phyloP scores from a whole-genome alignment of 2,113 vertebrate genomes.

The Junco hyemalis region DNA sequence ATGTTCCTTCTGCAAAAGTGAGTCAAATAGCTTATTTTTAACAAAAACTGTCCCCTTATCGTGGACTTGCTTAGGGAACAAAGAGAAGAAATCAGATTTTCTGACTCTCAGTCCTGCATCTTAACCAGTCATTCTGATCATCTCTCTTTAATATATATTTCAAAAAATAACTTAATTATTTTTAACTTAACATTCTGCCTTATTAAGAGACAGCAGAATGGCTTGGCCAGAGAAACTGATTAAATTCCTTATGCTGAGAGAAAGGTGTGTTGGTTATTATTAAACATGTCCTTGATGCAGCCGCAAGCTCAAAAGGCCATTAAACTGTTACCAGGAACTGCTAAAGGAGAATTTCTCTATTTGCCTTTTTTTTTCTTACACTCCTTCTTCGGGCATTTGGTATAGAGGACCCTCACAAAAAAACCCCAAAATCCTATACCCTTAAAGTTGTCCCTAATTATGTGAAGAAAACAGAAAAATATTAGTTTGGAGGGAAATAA shows the following conservation, averaged over 20 bases:
- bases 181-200: not conserved
- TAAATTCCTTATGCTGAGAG: not conserved
- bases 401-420: not conserved
- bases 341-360: not conserved
- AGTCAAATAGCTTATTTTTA: not conserved
- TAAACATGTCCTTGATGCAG: not conserved
- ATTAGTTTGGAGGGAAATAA: not conserved
- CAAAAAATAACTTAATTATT: not conserved
- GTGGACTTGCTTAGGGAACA: not conserved
- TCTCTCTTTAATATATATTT: not conserved
- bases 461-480: not conserved
- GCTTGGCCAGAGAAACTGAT: not conserved
- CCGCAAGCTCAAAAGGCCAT: not conserved
- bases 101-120: not conserved
- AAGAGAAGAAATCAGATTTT: constrained; percentile 2
- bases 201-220: not conserved
- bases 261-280: not conserved
- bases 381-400: not conserved
- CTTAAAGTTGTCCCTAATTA: not conserved
- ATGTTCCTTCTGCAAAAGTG: not conserved
- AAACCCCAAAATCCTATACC: rapidly evolving
- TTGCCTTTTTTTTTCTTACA: not conserved
- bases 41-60: not conserved
- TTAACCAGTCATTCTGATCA: not conserved
- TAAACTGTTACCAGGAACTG: not conserved